These are phyloP conservation scores for Acanthosepion lycidas DNA, from an alignment of 2,888 invertebrate genomes.

Conservation along the genomic window DNA sequence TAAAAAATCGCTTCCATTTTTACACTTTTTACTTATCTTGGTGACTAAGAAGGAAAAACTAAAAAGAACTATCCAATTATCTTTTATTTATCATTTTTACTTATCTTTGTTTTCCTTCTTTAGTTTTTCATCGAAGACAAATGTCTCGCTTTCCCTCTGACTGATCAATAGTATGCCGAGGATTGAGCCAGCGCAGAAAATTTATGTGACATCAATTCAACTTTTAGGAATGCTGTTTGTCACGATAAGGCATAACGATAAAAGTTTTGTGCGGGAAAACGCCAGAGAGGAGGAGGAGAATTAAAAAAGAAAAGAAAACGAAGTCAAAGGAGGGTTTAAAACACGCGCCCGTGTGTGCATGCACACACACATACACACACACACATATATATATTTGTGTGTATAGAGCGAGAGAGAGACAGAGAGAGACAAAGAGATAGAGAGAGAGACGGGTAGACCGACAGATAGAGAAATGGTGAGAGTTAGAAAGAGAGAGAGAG, in stretches of 20 bases:
- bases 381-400: neutral
- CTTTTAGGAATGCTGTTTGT: slow-evolving; percentile 18
- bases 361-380: neutral
- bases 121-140: neutral
- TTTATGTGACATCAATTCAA: slow-evolving; percentile 33
- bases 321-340: neutral
- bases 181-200: neutral
- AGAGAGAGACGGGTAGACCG: neutral
- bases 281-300: neutral
- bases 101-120: neutral
- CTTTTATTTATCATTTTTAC: neutral
- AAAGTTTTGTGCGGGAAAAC: neutral
- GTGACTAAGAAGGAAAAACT: neutral
- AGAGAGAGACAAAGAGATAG: neutral
- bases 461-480: neutral
- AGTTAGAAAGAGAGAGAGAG: too few relatives aligned
- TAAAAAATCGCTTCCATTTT: neutral
- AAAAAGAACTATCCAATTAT: neutral
- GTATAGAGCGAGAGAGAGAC: neutral
- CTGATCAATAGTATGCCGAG: neutral
- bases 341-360: too few relatives aligned
- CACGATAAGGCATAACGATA: slow-evolving; percentile 33
- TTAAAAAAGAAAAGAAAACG: neutral
- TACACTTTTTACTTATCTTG: slow-evolving; percentile 10
- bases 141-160: neutral